Evolutionary conservation across 2,888 invertebrate species (phyloP), one percentile per base, ranked within the genome.

Genomic region (Calliscelio sp.): DNA sequence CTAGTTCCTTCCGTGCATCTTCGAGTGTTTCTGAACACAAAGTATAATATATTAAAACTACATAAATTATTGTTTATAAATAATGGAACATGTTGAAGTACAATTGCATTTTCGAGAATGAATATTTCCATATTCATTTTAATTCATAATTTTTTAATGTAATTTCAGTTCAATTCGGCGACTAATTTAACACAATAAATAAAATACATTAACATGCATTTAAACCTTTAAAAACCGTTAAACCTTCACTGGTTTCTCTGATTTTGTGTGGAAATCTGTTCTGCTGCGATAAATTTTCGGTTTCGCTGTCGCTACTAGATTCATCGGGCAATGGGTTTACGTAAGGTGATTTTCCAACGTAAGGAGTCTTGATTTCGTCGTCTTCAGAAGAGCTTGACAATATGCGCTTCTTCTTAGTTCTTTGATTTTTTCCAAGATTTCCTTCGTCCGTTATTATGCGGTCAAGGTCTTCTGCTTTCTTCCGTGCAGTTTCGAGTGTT

Each of bases 251-350:
- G 32, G 5, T 32, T 32, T 32, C 10, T 32, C 10, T 28, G 53
- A 55, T 14, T 55, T 55, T 55, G 53, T 55, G 28, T 5, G 53
- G 53, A 5, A 55, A 55, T 55, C n/a, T 55, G 25, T 55, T 28
- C 28, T 55, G 53, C 16, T 16, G 53, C 16, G 11, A 20, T 28
- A 55, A 16, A n/a, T 55, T 11, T 28, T 55, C 53, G 28, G 53
- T 7, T 55, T 25, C 28, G 28, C 53, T 55, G 53, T 55, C 53
- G 16, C 53, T 55, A 55, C 22, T 20, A 20, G 53, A 55, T 55
- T 55, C 28, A 55, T 6, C n/a, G 25, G 18, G 28, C 14, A 53
- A 25, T 41, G n/a, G n/a, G 6, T 41, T 41, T 41, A 14, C n/a
- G 1, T 41, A 4, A 14, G 41, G 41, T 41, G 41, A 2, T 41